Evolutionary conservation across 2,113 vertebrate species (phyloP), one percentile per base, ranked within the genome.

Genomic region (Ariopsis seemanni): DNA sequence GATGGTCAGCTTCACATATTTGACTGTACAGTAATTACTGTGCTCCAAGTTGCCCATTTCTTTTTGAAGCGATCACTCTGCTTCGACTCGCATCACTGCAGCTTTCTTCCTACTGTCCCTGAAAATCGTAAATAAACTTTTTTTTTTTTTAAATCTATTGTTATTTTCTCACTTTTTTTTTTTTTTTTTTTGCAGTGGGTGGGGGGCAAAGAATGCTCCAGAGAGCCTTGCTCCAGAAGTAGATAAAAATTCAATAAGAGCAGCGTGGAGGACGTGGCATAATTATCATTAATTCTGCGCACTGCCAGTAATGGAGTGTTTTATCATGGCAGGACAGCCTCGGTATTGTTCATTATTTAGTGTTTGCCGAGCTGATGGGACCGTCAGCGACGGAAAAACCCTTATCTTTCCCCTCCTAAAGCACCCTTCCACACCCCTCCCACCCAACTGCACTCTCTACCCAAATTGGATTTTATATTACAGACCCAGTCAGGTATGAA

Each of bases 391-490:
- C 94, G 92, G 57, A 82, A 85, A 92, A 93, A 91, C 93, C 94
- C 96, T 99, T 99, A 98, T 98, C 97, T 98, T 90, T 89, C 63
- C 34, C 65, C 65, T 84, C 65, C 74, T 48, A 75, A 91, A 93
- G 88, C 92, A 92, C 95, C 93, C 93, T 92, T 94, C 95, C 95
- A 89, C 94, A 87, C 92, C 92, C 95, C 93, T 93, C 93, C 95
- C 94, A 92, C 91, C 93, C 91, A 90, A 92, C 77, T 58, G 67
- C 87, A 88, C 89, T 95, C 94, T 96, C 95, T 95, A 95, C 97
- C 95, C 95, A 96, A 98, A 99, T 96, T 99, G 97, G 96, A 97
- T 97, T 98, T 97, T 97, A 89, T 97, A 96, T 98, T 98, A 96
- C 95, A 89, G 67, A 95, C 93, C 94, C 96, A 96, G 95, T 96